Conservation (phyloP, 2,797 vertebrate species). For the Euthynnus affinis region DNA sequence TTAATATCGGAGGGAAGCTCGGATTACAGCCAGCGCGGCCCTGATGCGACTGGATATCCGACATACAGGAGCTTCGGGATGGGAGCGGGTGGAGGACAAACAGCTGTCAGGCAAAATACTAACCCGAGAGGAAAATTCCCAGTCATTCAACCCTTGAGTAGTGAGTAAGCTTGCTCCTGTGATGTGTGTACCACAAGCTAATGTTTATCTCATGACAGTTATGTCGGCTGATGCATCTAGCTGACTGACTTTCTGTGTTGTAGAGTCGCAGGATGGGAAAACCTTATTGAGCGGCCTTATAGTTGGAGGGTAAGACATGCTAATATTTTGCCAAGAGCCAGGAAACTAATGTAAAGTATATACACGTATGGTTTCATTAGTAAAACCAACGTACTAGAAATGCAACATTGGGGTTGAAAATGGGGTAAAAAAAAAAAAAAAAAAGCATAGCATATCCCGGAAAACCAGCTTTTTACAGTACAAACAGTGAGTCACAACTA, state of each 20-base stretch:
- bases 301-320: slow-evolving; percentile 68
- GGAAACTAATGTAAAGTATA: too few relatives aligned
- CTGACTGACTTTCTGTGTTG: slow-evolving; percentile 49
- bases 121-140: slow-evolving; percentile 22
- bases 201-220: neutral
- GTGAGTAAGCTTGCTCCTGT: slow-evolving; percentile 44
- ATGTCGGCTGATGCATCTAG: slow-evolving; percentile 9
- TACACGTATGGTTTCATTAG: neutral
- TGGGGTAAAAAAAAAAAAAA: neutral
- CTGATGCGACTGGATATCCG: slow-evolving; percentile 23
- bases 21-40: slow-evolving; percentile 58
- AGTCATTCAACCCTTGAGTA: slow-evolving; percentile 8
- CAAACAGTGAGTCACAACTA: too few relatives aligned
- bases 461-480: too few relatives aligned
- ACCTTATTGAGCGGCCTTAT: slow-evolving; percentile 53
- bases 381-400: too few relatives aligned
- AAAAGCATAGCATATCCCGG: neutral
- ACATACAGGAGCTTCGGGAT: slow-evolving; percentile 49
- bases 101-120: slow-evolving; percentile 33
- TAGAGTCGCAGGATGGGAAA: slow-evolving; percentile 63
- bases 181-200: neutral
- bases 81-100: slow-evolving; percentile 55
- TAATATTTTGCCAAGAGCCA: neutral
- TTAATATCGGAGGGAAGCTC: slow-evolving; percentile 42
- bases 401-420: too few relatives aligned